phyloP scores from a whole-genome alignment of 1,140 invertebrate genomes.

The Drosophila nasuta region DNA sequence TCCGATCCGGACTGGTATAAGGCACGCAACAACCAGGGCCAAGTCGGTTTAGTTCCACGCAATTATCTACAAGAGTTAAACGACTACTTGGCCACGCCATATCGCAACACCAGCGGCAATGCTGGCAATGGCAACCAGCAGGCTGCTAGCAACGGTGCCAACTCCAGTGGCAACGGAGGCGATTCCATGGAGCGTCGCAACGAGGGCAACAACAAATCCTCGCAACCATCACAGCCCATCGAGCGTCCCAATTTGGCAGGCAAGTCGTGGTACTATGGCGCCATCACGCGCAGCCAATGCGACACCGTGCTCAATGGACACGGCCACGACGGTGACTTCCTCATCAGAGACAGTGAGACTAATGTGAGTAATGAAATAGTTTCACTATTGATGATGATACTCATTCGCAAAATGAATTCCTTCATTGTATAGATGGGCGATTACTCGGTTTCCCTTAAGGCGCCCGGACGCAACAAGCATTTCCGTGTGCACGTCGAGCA shows the following conservation, averaged over 20 bases:
- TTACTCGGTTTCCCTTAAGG: constrained; percentile 99
- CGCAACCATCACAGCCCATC: constrained; percentile 74
- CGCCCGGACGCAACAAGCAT: constrained; percentile 98
- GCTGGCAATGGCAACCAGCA: constrained; percentile 68
- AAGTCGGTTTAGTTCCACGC: constrained; percentile 96
- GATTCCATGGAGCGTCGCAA: constrained; percentile 84
- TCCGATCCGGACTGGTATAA: constrained; percentile 99
- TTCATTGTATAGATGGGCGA: constrained; percentile 93
- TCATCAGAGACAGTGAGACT: constrained; percentile 99
- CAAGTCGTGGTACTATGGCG: constrained; percentile 98
- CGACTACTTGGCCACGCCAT: constrained; percentile 94
- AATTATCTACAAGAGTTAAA: constrained; percentile 98
- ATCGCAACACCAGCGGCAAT: constrained; percentile 87
- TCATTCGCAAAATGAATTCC: not conserved
- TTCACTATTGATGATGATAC: not conserved
- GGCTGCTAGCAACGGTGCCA: constrained; percentile 84
- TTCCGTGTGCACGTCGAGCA: constrained; percentile 99
- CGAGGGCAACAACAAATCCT: constrained; percentile 72
- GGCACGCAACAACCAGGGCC: constrained; percentile 96
- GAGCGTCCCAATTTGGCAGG: constrained; percentile 90
- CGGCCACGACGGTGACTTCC: constrained; percentile 98
- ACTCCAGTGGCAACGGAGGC: constrained; percentile 50
- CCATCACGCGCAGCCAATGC: constrained; percentile 96
- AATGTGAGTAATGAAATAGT: constrained; percentile 90
- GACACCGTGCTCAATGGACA: constrained; percentile 97